Conservation (phyloP, 2,113 vertebrate species). For the Oreotrochilus melanogaster region DNA sequence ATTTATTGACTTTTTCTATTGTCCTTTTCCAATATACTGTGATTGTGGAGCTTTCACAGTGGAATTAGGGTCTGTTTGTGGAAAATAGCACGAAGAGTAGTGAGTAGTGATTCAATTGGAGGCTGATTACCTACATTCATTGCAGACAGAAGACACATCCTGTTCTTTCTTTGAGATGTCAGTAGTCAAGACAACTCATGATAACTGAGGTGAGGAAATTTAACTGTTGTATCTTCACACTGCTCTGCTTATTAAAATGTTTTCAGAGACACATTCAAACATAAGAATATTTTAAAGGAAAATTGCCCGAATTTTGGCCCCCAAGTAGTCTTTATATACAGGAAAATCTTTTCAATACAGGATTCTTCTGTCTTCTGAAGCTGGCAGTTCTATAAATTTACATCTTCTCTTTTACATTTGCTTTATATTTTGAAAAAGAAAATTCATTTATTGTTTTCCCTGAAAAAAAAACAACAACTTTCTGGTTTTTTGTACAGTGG, state of each 20-base stretch:
- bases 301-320: neutral
- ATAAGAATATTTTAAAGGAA: neutral
- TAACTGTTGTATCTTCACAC: neutral
- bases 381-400: conserved; percentile 9
- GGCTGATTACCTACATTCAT: neutral
- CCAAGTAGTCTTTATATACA: neutral
- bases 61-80: neutral
- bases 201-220: neutral
- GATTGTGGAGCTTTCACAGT: neutral
- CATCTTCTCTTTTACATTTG: neutral
- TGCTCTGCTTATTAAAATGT: neutral
- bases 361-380: conserved; percentile 10
- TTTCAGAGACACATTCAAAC: conserved; percentile 1
- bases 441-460: neutral
- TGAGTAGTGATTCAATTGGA: neutral
- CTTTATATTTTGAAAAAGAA: neutral
- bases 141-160: neutral
- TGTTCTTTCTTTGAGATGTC: neutral
- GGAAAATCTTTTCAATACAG: neutral
- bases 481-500: neutral
- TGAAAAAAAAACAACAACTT: neutral
- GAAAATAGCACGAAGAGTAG: neutral
- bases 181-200: neutral
- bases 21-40: neutral
- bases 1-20: neutral